A percentile compares a stretch with the other conserved stretches of the same genome.
These are phyloP conservation scores for Ischnura elegans DNA, from an alignment of 2,888 invertebrate species.

Conservation along the genomic window DNA sequence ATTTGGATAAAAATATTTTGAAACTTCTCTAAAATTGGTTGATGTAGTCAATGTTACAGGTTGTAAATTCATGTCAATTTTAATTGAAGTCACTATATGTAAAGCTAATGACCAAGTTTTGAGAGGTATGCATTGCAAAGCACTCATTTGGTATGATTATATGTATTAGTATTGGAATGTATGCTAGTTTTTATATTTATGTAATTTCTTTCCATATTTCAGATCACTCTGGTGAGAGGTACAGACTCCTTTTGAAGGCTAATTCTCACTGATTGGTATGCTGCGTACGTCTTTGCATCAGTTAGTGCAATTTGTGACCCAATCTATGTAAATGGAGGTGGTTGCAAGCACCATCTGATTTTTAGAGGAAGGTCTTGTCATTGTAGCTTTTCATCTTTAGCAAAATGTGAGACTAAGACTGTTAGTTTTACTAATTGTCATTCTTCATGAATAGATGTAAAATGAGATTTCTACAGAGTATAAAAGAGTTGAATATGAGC, in stretches of 20 bases:
- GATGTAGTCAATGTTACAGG: no score
- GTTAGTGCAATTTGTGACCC: not conserved
- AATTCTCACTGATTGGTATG: slow-evolving; percentile 13
- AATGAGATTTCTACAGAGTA: not conserved
- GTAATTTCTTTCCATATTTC: not conserved
- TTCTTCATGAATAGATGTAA: not conserved
- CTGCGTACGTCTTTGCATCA: not conserved
- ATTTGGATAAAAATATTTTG: no score
- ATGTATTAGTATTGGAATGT: no score
- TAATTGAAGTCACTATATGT: no score
- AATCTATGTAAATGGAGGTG: not conserved
- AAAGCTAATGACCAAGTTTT: no score
- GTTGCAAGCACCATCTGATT: not conserved
- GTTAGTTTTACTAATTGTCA: not conserved
- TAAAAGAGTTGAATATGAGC: not conserved
- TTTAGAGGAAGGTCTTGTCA: not conserved
- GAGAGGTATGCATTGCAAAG: no score
- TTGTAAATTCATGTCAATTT: no score
- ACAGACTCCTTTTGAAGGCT: slow-evolving; percentile 43
- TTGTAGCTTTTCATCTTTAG: not conserved
- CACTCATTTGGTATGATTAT: no score
- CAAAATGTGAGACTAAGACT: slow-evolving; percentile 5
- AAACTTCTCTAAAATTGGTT: no score
- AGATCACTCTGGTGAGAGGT: slow-evolving; percentile 57
- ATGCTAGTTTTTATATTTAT: not conserved